These are phyloP conservation scores for Saiga tatarica DNA, from an alignment of 2,113 vertebrate species.

Conservation along the genomic window DNA sequence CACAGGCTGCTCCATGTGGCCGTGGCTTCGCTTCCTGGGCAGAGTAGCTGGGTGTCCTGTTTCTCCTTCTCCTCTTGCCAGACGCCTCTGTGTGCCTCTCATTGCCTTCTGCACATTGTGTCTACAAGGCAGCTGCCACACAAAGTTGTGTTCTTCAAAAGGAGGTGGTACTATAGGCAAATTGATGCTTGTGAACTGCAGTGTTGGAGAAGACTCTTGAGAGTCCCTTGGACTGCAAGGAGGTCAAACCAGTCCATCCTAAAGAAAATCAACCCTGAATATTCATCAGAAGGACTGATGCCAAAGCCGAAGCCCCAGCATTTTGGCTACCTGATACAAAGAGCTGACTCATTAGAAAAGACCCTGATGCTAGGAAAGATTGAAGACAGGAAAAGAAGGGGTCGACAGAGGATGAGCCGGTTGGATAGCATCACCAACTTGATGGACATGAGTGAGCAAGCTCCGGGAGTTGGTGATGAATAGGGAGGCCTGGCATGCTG, in stretches of 20 bases:
- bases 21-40: neutral
- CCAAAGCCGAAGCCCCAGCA: neutral
- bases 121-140: neutral
- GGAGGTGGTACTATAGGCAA: neutral
- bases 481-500: neutral
- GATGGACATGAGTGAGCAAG: neutral
- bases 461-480: neutral
- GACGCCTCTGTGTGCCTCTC: neutral
- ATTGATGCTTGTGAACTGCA: neutral
- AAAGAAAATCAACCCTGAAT: neutral
- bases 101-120: neutral
- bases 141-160: neutral
- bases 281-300: neutral
- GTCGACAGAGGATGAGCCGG: rapidly evolving
- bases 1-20: neutral
- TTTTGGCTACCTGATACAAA: neutral
- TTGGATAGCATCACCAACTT: neutral
- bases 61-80: conserved; percentile 19
- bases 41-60: neutral
- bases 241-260: neutral
- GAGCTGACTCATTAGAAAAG: neutral
- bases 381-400: neutral
- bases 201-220: neutral
- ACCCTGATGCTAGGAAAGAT: neutral
- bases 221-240: neutral